Evolutionary conservation across 2,888 invertebrate species (phyloP).

Genomic region (Drosophila birchii): DNA sequence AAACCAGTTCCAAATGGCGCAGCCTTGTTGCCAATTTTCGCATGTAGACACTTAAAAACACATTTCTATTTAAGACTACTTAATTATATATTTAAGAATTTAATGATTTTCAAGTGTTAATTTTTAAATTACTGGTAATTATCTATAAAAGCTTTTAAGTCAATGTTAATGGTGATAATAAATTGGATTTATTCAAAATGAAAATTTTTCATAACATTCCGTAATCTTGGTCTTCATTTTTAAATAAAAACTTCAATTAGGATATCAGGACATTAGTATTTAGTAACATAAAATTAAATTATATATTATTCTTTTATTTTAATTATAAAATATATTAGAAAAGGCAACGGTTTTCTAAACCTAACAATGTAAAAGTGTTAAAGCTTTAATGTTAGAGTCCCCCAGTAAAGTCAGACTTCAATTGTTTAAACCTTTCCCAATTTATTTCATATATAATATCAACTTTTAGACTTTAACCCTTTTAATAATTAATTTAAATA

Average conservation of each 20-base stretch:
- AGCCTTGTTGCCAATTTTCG: conserved; percentile 68
- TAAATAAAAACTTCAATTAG: no score
- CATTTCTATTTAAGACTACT: not conserved
- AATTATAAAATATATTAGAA: no score
- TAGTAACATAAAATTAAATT: no score
- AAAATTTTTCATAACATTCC: no score
- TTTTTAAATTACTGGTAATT: not conserved
- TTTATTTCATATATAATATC: not conserved
- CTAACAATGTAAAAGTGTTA: no score
- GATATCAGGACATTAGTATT: no score
- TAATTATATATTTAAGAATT: conserved; percentile 1
- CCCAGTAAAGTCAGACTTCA: no score
- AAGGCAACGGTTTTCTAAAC: no score
- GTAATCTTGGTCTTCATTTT: no score
- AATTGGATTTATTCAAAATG: not conserved
- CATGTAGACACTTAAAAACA: conserved; percentile 20
- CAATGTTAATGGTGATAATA: not conserved
- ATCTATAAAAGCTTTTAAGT: not conserved
- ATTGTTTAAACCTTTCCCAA: not conserved
- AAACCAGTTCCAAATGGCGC: conserved; percentile 71
- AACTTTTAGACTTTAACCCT: not conserved
- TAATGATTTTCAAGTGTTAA: not conserved
- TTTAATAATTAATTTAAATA: no score
- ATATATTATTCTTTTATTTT: no score
- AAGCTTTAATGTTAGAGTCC: no score